Evolutionary conservation across 2,797 vertebrate species (phyloP).

Genomic region (Nannoperca australis): DNA sequence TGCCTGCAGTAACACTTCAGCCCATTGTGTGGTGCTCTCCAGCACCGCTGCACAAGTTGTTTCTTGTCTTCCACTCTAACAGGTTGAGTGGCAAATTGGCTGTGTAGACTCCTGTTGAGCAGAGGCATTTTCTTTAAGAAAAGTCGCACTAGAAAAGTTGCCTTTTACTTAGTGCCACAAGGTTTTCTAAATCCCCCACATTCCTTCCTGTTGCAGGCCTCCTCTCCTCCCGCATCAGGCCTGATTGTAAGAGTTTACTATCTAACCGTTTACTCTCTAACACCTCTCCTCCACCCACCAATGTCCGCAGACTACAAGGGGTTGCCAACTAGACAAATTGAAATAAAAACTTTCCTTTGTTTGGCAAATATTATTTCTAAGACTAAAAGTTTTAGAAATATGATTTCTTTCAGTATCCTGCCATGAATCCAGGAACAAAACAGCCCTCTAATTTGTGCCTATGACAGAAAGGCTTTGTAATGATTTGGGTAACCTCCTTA

Average conservation of each 20-base stretch:
- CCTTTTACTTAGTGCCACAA: conserved; percentile 37
- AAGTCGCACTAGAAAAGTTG: conserved; percentile 45
- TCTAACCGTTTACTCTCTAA: conserved; percentile 79
- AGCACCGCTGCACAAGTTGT: conserved; percentile 40
- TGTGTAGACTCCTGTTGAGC: conserved; percentile 37
- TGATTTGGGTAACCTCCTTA: conserved; percentile 78
- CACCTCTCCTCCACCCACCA: conserved; percentile 63
- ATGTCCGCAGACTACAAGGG: conserved; percentile 70
- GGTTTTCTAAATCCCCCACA: conserved; percentile 71
- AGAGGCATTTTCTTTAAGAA: conserved; percentile 42
- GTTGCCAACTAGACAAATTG: conserved; percentile 56
- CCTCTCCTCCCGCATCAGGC: conserved; percentile 93
- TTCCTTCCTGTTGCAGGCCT: conserved; percentile 82
- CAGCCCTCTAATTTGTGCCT: conserved; percentile 29
- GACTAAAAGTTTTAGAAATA: conserved; percentile 13
- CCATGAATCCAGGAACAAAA: conserved; percentile 32
- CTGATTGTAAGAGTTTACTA: conserved; percentile 92
- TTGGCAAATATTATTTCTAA: conserved; percentile 24
- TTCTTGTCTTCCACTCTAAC: conserved; percentile 35
- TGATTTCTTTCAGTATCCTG: conserved; percentile 15
- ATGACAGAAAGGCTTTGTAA: conserved; percentile 62
- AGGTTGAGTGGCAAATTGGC: conserved; percentile 52
- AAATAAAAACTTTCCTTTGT: conserved; percentile 7
- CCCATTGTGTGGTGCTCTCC: conserved; percentile 76
- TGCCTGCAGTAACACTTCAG: conserved; percentile 77